A percentile compares a stretch with the other conserved stretches of the same genome.
These are phyloP conservation scores for Scyliorhinus canicula DNA, from an alignment of 2,797 vertebrate genomes.

Conservation along the genomic window DNA sequence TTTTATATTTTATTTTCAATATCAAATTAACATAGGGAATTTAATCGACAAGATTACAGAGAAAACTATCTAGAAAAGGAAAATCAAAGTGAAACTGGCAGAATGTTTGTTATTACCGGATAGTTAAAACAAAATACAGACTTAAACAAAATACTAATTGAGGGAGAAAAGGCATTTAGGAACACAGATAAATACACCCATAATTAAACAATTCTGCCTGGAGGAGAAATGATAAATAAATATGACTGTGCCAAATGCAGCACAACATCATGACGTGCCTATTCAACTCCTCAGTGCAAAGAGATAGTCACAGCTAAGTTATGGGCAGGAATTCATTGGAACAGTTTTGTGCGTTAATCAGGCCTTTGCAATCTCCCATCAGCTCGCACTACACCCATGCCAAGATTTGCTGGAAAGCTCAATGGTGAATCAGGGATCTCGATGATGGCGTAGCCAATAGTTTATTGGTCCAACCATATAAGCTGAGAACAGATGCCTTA, in stretches of 20 bases:
- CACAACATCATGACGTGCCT: neutral
- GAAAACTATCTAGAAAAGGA: neutral
- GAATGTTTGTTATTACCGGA: neutral
- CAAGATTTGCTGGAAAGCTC: neutral
- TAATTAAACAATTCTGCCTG: neutral
- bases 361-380: neutral
- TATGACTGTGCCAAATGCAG: neutral
- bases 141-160: conserved; percentile 2
- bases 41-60: neutral
- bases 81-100: neutral
- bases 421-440: neutral
- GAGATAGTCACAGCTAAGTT: neutral
- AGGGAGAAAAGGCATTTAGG: neutral
- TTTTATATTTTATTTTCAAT: neutral
- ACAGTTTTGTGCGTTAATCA: neutral
- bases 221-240: neutral
- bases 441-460: neutral
- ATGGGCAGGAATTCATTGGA: neutral
- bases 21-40: neutral
- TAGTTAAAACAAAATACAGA: neutral
- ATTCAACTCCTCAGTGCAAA: neutral
- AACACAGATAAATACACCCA: neutral
- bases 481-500: neutral
- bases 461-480: neutral
- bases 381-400: neutral